Conservation (phyloP, 92 coral and sea anemone species). For the Porites divaricata region DNA sequence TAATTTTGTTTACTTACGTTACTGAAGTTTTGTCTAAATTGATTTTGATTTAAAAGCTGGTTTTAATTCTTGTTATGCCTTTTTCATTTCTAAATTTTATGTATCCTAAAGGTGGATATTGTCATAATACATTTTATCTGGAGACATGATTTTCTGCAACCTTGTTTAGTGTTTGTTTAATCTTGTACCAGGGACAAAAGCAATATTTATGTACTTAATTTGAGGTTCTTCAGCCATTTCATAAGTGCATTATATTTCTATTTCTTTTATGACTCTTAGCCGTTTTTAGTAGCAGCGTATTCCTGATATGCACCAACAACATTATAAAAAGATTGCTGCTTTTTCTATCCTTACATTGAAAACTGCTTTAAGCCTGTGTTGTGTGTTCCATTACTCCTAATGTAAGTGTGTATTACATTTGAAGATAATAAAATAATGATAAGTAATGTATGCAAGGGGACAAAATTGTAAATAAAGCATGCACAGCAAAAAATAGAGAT, state of each 20-base stretch:
- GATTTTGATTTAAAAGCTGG: not conserved
- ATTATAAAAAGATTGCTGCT: no score
- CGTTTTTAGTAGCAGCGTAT: no score
- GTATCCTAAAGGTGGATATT: not conserved
- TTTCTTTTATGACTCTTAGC: not conserved
- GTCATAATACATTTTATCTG: not conserved
- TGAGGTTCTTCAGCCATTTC: not conserved
- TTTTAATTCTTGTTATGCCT: not conserved
- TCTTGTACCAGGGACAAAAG: not conserved
- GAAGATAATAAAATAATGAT: no score
- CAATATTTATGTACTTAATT: slow-evolving; percentile 1
- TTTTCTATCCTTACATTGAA: no score
- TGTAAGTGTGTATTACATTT: no score
- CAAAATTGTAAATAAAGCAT: no score
- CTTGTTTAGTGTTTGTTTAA: slow-evolving; percentile 3
- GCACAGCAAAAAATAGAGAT: no score
- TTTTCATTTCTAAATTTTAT: not conserved
- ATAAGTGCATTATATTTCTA: not conserved
- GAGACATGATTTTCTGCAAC: not conserved
- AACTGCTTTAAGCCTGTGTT: no score
- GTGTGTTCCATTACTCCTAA: no score
- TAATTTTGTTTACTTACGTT: not conserved
- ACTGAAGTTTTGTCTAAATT: not conserved
- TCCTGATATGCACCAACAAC: not conserved
- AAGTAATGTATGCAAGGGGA: no score